Base-by-base conservation (phyloP, 2,797 vertebrate species). In the Cryptoprocta ferox region DNA sequence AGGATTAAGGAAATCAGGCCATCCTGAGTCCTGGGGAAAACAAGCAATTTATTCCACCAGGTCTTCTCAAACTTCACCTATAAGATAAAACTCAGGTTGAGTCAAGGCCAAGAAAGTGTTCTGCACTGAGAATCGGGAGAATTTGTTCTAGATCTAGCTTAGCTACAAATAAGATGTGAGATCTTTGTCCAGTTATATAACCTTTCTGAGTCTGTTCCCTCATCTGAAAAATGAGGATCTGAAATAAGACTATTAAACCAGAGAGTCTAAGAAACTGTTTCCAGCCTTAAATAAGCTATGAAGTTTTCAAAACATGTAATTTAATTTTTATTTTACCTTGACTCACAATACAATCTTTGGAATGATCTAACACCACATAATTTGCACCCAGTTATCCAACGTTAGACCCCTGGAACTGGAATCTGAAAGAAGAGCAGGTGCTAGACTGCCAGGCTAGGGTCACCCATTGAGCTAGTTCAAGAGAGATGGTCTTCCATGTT, bases 321-420 rank as follows among this genome's bases (percentile, higher is more conserved):
- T 93, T 78, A 61, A 71, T n/a, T 87, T 82, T 85, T 63, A n/a
- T 93, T 96, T 85, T 24, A 48, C 39, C 24, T 96, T 82, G 32
- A 59, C 10, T 93, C 10, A 18, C 7, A 53, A 30, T 89, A 32
- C 4, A 59, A 53, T 85, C 13, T 53, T 92, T 82, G 81, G 13
- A 70, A 85, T 73, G 26, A 65, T 56, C 6, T 75, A 45, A 26
- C 28, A 63, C 13, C 8, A 28, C 37, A 42, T 73, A 39, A 42
- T 28, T 88, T 68, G 16, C 24, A 37, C 63, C 3, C 19, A 53
- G 0, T 28, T 80, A 13, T 39, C 14, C 12, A 73, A 15, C 10
- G 45, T 48, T 80, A 30, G 30, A 94, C 7, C 4, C 18, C 21
- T 68, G 12, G 61, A 83, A 71, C 3, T 95, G 16, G 26, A 91